Evolutionary conservation across 2,888 invertebrate species (phyloP).

Genomic region (Folsomia candida): DNA sequence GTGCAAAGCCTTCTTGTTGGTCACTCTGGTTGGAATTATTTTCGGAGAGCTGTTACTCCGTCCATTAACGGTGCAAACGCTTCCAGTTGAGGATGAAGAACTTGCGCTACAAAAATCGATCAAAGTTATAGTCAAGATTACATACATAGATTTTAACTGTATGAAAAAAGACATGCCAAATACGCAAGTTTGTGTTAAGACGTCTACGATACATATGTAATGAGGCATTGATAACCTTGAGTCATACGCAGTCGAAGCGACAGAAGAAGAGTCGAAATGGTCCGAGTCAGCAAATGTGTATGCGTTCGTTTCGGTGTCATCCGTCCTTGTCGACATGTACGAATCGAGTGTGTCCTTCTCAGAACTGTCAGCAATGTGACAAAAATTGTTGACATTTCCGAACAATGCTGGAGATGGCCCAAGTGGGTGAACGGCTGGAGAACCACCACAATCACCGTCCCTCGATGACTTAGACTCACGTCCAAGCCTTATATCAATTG

Average conservation of each 20-base stretch:
- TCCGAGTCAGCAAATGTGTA: slow-evolving; percentile 47
- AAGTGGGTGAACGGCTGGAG: too few species aligned
- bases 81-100: slow-evolving; percentile 41
- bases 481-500: too few species aligned
- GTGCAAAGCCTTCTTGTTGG: too few species aligned
- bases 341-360: slow-evolving; percentile 43
- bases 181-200: too few species aligned
- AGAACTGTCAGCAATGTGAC: slow-evolving; percentile 20
- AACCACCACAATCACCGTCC: background rate
- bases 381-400: slow-evolving; percentile 17
- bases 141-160: too few species aligned
- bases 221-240: slow-evolving; percentile 37
- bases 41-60: too few species aligned
- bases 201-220: too few species aligned
- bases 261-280: slow-evolving; percentile 41
- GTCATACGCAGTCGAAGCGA: slow-evolving; percentile 47
- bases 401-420: slow-evolving; percentile 16
- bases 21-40: slow-evolving; percentile 8
- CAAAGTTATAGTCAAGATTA: too few species aligned
- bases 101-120: slow-evolving; percentile 30
- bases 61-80: slow-evolving; percentile 41
- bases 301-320: slow-evolving; percentile 46
- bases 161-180: too few species aligned
- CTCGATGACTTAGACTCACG: background rate
- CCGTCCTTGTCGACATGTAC: slow-evolving; percentile 43